A percentile compares a stretch with the other conserved stretches of the same genome.
phyloP scores from a whole-genome alignment of 1,140 invertebrate genomes.

The Drosophila ohnishii region DNA sequence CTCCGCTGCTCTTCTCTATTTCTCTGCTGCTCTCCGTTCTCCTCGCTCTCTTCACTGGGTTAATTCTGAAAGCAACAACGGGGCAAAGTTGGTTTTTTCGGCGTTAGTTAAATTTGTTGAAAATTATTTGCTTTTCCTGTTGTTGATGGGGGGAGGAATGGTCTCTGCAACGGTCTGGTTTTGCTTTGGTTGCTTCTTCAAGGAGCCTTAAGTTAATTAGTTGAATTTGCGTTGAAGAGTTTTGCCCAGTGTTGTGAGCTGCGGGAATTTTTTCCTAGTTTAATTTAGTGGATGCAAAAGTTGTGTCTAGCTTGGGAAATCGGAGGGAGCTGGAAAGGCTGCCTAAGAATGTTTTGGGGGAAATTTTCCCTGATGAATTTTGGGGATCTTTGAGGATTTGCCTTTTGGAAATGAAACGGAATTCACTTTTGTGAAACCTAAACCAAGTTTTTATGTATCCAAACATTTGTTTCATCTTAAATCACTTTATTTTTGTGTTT shows the following conservation, averaged over 20 bases:
- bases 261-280: conserved; percentile 54
- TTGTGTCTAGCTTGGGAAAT: conserved; percentile 14
- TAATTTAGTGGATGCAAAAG: conserved; percentile 60
- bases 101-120: conserved; percentile 66
- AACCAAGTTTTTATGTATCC: background rate
- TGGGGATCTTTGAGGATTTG: background rate
- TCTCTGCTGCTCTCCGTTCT: background rate
- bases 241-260: conserved; percentile 25
- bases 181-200: conserved; percentile 40
- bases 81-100: conserved; percentile 51
- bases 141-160: conserved; percentile 22
- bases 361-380: conserved; percentile 1
- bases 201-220: conserved; percentile 66
- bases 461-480: background rate
- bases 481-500: background rate
- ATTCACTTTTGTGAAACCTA: background rate
- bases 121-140: conserved; percentile 68
- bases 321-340: background rate
- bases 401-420: background rate
- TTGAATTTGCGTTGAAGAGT: conserved; percentile 55
- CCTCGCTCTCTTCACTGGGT: conserved; percentile 1
- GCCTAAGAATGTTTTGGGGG: background rate
- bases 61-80: conserved; percentile 54
- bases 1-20: conserved; percentile 12
- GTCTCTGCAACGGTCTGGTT: conserved; percentile 29